phyloP scores from a whole-genome alignment of 1,140 invertebrate species.

The Halictus rubicundus region DNA sequence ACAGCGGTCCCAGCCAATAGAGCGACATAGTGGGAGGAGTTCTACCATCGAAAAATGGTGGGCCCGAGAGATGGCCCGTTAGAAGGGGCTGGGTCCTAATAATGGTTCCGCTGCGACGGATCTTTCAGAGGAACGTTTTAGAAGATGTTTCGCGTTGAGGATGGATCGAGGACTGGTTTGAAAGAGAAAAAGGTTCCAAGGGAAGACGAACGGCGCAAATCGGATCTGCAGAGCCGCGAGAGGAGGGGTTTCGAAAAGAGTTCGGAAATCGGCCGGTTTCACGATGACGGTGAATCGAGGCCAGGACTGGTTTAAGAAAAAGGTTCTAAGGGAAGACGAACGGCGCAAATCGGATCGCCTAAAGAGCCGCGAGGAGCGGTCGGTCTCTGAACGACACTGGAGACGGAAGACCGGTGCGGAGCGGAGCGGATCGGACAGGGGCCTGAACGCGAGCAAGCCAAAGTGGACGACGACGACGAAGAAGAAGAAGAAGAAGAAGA shows the following conservation, averaged over 20 bases:
- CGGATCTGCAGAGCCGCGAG: not conserved
- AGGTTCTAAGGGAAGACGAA: conserved; percentile 3
- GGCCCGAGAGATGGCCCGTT: too few species aligned
- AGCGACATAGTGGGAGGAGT: too few species aligned
- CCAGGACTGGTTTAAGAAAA: too few species aligned
- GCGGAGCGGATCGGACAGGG: conserved; percentile 8
- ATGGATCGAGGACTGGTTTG: too few species aligned
- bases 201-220: not conserved
- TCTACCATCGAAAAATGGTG: too few species aligned
- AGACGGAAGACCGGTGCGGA: not conserved
- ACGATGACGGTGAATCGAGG: not conserved
- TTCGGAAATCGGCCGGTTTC: not conserved
- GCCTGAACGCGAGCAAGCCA: not conserved
- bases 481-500: conserved; percentile 11
- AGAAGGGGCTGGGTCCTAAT: too few species aligned
- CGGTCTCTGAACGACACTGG: not conserved
- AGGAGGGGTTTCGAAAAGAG: too few species aligned
- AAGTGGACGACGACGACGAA: not conserved
- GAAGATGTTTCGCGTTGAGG: not conserved
- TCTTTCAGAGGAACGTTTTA: too few species aligned
- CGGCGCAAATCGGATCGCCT: not conserved
- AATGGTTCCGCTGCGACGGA: not conserved
- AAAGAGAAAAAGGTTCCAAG: not conserved
- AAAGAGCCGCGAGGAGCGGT: not conserved
- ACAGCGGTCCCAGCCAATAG: too few species aligned